Percentiles rank a stretch among this genome's conserved stretches.
These are phyloP conservation scores for Donacobius atricapilla DNA, from an alignment of 2,113 vertebrate genomes.

Conservation along the genomic window DNA sequence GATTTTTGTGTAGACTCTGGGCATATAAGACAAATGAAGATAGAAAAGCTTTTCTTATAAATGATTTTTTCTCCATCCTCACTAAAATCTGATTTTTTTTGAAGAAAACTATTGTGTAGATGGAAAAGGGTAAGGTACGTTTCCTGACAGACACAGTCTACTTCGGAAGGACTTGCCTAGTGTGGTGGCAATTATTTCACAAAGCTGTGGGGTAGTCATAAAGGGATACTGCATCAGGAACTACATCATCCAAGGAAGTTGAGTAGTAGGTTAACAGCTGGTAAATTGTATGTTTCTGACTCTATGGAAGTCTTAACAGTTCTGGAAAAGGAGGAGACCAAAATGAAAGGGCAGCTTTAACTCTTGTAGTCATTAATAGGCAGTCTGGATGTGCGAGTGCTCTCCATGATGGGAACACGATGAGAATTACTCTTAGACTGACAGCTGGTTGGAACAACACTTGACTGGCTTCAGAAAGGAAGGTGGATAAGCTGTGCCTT, in stretches of 20 bases:
- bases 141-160: background rate
- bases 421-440: background rate
- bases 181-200: background rate
- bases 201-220: rapidly evolving
- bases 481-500: background rate
- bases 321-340: background rate
- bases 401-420: background rate
- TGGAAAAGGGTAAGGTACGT: background rate
- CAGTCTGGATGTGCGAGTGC: background rate
- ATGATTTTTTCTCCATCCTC: background rate
- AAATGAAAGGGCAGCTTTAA: background rate
- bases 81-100: background rate
- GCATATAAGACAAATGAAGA: background rate
- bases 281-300: background rate
- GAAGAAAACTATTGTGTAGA: background rate
- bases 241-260: background rate
- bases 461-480: background rate
- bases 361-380: background rate
- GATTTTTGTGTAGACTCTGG: background rate
- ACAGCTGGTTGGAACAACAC: background rate
- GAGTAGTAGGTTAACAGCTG: background rate
- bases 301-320: background rate
- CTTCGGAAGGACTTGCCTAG: background rate
- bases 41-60: background rate
- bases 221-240: background rate